These are phyloP conservation scores for Diorhabda elongata DNA, from an alignment of 1,140 invertebrate genomes.

Conservation along the genomic window DNA sequence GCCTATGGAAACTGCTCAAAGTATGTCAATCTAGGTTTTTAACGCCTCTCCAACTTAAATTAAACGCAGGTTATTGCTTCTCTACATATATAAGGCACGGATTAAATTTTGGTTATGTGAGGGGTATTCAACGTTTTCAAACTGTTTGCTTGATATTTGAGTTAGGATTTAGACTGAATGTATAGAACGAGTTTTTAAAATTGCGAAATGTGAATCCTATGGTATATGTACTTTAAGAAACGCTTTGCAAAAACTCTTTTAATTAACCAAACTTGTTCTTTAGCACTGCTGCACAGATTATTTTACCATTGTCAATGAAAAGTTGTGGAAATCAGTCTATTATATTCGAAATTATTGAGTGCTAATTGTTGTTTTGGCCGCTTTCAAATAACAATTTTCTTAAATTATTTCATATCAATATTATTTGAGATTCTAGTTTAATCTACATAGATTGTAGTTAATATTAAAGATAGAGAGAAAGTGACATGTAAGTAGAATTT, in stretches of 20 bases:
- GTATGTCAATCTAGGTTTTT: conserved; percentile 20
- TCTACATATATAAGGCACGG: conserved; percentile 12
- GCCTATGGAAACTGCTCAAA: background rate
- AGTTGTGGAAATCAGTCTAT: no score
- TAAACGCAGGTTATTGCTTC: conserved; percentile 21
- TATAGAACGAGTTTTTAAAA: conserved; percentile 13
- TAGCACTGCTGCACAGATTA: no score
- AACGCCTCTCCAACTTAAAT: conserved; percentile 18
- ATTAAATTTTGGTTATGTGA: conserved; percentile 21
- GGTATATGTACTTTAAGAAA: background rate
- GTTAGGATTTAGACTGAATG: conserved; percentile 15
- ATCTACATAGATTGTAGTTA: no score
- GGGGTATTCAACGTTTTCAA: conserved; percentile 14
- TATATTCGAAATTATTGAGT: no score
- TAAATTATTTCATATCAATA: no score
- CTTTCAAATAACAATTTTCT: no score
- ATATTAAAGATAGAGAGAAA: no score
- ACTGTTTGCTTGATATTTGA: conserved; percentile 5
- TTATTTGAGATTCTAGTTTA: no score
- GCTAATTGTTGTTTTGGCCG: no score
- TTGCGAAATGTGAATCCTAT: conserved; percentile 5
- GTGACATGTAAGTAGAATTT: no score
- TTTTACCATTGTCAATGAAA: no score
- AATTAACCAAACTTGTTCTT: background rate
- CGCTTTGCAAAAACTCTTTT: conserved; percentile 2